Percentiles rank a stretch among this genome's conserved stretches.
Evolutionary conservation across 2,113 vertebrate species (phyloP).

Genomic region (Psittacara wagleri): DNA sequence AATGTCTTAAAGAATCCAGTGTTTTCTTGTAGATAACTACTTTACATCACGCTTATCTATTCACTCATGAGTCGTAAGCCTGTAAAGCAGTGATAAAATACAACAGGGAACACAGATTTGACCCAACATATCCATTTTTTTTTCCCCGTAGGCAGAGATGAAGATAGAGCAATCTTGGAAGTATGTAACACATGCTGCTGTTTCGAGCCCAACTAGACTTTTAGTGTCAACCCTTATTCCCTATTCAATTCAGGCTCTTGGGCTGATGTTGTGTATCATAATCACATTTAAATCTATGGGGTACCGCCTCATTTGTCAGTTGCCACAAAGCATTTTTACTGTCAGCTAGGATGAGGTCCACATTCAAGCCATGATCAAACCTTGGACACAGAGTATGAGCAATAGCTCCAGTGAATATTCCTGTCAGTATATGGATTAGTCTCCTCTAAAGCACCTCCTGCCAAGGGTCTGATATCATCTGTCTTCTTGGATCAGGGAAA

Average conservation of each 20-base stretch:
- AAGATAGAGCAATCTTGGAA: constrained; percentile 4
- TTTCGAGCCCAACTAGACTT: constrained; percentile 22
- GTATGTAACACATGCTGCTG: constrained; percentile 9
- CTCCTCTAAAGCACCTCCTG: constrained; percentile 52
- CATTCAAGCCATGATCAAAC: constrained; percentile 9
- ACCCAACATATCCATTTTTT: constrained; percentile 40
- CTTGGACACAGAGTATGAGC: constrained; percentile 39
- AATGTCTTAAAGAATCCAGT: not conserved
- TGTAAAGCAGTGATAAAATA: constrained; percentile 14
- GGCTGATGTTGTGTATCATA: constrained; percentile 49
- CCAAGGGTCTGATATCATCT: constrained; percentile 20
- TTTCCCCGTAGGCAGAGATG: constrained; percentile 18
- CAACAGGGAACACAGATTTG: not conserved
- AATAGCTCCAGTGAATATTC: constrained; percentile 65
- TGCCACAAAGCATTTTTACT: constrained; percentile 51
- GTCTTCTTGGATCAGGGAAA: not conserved
- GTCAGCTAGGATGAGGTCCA: constrained; percentile 36
- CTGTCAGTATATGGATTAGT: constrained; percentile 61
- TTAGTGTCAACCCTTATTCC: constrained; percentile 43
- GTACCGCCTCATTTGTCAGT: constrained; percentile 74
- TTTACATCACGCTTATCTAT: constrained; percentile 18
- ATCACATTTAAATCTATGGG: constrained; percentile 57
- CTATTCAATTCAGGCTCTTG: not conserved
- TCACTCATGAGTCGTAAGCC: not conserved
- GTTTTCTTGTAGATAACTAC: not conserved